Conservation (phyloP, 2,888 invertebrate species). For the Electrophaes corylata region DNA sequence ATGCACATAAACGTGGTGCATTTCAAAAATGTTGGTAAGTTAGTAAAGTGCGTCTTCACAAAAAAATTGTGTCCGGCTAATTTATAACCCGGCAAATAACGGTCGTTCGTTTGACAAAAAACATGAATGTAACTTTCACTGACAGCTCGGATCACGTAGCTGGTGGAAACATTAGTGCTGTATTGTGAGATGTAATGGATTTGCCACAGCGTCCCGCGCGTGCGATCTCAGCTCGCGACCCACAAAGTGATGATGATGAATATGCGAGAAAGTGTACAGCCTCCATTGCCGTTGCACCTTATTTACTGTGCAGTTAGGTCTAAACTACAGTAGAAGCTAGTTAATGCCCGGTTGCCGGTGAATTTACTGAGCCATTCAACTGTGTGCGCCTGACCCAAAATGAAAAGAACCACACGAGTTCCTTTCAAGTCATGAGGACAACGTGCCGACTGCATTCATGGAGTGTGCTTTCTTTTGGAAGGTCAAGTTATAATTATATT, state of each 20-base stretch:
- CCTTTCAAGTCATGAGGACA: constrained; percentile 30
- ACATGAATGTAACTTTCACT: constrained; percentile 69
- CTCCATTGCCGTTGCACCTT: constrained; percentile 34
- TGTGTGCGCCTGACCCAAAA: constrained; percentile 47
- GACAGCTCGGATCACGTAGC: constrained; percentile 60
- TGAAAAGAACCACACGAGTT: constrained; percentile 37
- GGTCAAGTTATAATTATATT: constrained; percentile 25
- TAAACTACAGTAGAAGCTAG: constrained; percentile 35
- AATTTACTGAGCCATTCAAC: constrained; percentile 52
- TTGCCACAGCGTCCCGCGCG: constrained; percentile 52
- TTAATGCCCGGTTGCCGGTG: constrained; percentile 47
- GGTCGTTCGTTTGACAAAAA: constrained; percentile 59
- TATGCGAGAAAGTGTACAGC: constrained; percentile 68
- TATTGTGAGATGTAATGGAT: constrained; percentile 64
- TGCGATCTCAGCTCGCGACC: constrained; percentile 60
- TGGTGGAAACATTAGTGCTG: constrained; percentile 56
- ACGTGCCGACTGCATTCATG: constrained; percentile 14
- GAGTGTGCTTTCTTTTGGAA: constrained; percentile 33
- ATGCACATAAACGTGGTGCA: neutral
- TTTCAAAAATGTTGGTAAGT: neutral
- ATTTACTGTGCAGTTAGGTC: constrained; percentile 28
- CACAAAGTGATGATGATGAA: constrained; percentile 71
- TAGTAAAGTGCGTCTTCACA: constrained; percentile 19
- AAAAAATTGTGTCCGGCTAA: constrained; percentile 24
- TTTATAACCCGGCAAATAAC: constrained; percentile 45